Evolutionary conservation across 53 echinoderm and acorn worm genomes (phyloP), one percentile per base, ranked within the genome.

Genomic region (Paelopatides confundens): DNA sequence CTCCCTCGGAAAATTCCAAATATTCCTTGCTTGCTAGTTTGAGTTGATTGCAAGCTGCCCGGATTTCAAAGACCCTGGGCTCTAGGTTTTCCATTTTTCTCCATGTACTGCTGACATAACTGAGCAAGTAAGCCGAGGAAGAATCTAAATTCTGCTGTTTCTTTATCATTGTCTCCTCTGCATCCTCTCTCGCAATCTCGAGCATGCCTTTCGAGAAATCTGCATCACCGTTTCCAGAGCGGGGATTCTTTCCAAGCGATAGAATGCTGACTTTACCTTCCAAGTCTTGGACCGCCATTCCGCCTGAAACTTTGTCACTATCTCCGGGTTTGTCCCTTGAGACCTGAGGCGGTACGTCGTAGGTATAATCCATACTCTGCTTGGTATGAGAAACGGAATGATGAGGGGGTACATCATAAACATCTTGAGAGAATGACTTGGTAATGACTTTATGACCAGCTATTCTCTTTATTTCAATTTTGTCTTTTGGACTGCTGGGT

Each of bases 31-130:
- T 64, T 34, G 92, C 94, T 29, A 95, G 89, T 69, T 95, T 95
- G 13, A 98, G 89, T 85, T 94, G 95, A 81, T 95, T 91, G 74
- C 95, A 98, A 10, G 98, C 98, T 0, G 93, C 94, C 69, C 91
- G 82, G 85, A 98, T 95, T 52, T 98, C 98, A 66, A 90, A 92
- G 65, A 98, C 92, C 33, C 90, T 89, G 23, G 92, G 90, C 63
- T 92, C 87, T 6, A 98, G 86, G 48, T 87, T 79, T 15, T 81
- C 86, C 65, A 90, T 87, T 26, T 92, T 88, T 27, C 98, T 90
- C 98, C 98, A 98, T 3, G 89, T 85, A 88, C 98, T 98, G 85
- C 98, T 94, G 50, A 98, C 98, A 69, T 95, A 98, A 82, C 98
- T 95, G 67, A 98, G 88, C 70, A 98, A 77, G 74, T 98, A 93